These are phyloP conservation scores for Uropsilus gracilis DNA, from an alignment of 2,113 vertebrate species.

Conservation along the genomic window DNA sequence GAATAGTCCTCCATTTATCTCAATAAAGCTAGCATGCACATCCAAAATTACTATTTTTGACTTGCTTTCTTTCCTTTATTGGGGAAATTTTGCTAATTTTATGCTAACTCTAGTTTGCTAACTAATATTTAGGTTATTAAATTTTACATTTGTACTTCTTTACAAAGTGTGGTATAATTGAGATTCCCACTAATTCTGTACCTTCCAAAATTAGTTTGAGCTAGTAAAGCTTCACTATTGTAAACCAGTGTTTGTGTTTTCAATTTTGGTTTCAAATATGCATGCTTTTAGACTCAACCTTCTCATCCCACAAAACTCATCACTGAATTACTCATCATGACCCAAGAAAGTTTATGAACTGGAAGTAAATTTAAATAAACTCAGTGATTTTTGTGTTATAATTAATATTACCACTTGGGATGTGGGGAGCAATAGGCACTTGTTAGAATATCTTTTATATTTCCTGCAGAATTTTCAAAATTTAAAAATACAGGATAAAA, in stretches of 20 bases:
- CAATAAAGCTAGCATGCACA: neutral
- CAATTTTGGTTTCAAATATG: neutral
- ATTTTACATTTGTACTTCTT: neutral
- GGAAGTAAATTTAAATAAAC: conserved; percentile 3
- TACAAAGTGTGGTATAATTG: conserved; percentile 24
- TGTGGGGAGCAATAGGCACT: neutral
- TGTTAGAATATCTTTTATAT: neutral
- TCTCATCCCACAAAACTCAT: neutral
- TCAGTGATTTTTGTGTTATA: neutral
- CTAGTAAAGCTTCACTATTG: neutral
- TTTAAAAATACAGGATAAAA: neutral
- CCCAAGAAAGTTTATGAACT: neutral
- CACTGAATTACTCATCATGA: neutral
- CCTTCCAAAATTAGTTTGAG: conserved; percentile 24
- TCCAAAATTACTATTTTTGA: conserved; percentile 40
- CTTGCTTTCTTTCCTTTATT: conserved; percentile 37
- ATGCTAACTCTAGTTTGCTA: neutral
- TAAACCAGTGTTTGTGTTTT: conserved; percentile 24
- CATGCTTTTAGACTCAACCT: conserved; percentile 1
- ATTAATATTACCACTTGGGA: neutral
- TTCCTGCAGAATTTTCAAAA: neutral
- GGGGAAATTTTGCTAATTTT: neutral
- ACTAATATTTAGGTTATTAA: conserved; percentile 44
- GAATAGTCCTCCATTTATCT: conserved; percentile 29
- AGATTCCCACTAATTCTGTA: conserved; percentile 54